phyloP scores from a whole-genome alignment of 2,113 vertebrate species.

The Cynocephalus volans region DNA sequence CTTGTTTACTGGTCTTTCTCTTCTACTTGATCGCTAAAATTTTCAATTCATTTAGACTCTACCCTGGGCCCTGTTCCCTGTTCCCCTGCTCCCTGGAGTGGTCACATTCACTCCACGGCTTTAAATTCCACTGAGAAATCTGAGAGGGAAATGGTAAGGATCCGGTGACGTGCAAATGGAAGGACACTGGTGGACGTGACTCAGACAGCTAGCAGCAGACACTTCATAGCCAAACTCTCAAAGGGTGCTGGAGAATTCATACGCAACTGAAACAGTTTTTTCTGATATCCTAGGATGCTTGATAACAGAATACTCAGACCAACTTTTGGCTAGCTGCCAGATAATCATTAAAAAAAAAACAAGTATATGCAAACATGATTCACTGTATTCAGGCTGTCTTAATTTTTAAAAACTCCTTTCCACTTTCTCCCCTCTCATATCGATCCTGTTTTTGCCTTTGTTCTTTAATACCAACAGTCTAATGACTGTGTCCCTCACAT shows the following conservation, averaged over 20 bases:
- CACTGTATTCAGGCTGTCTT: not conserved
- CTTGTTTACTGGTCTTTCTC: not conserved
- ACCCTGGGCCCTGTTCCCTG: not conserved
- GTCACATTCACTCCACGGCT: not conserved
- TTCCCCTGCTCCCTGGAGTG: not conserved
- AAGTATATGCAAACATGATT: not conserved
- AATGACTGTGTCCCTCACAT: not conserved
- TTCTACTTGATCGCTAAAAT: slow-evolving; percentile 3
- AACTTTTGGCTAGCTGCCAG: not conserved
- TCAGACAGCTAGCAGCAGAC: not conserved
- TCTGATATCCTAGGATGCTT: not conserved
- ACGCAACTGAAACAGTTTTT: not conserved
- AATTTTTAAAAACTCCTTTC: not conserved
- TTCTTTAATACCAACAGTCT: not conserved
- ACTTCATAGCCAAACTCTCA: not conserved
- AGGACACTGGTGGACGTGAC: not conserved
- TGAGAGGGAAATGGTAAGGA: not conserved
- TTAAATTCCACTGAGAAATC: not conserved
- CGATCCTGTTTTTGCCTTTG: not conserved
- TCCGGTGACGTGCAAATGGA: not conserved
- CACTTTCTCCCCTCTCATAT: not conserved
- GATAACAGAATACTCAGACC: not conserved
- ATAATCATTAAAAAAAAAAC: not conserved
- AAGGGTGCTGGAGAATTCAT: not conserved
- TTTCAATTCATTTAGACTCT: not conserved